Conservation (phyloP, 2,797 vertebrate genomes). For the Xiphophorus birchmanni region DNA sequence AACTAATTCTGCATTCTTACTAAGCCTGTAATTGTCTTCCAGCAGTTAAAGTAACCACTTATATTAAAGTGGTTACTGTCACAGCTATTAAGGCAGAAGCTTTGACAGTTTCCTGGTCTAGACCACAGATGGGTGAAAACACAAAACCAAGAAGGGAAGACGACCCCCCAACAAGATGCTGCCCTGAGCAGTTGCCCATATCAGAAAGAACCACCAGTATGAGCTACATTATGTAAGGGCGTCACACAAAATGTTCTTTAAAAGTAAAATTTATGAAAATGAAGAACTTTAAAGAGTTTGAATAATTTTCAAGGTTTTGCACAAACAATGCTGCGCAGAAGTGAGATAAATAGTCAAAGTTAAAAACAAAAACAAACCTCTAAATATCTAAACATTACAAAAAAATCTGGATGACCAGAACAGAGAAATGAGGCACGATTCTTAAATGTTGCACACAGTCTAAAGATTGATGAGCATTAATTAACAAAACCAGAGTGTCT, state of each 20-base stretch:
- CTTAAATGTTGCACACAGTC: neutral
- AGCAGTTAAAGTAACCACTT: neutral
- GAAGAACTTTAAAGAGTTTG: neutral
- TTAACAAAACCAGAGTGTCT: constrained; percentile 9
- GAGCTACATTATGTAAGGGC: neutral
- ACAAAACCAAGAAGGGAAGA: neutral
- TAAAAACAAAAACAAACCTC: neutral
- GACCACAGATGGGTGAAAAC: neutral
- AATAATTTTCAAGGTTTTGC: neutral
- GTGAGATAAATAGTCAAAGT: neutral
- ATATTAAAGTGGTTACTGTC: neutral
- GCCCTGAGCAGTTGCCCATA: too few relatives aligned
- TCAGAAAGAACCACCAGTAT: neutral
- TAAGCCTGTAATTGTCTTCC: neutral
- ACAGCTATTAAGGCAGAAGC: neutral
- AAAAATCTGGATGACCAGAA: neutral
- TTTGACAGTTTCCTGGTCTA: neutral
- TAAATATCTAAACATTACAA: neutral
- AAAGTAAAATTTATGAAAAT: neutral
- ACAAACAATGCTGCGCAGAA: neutral
- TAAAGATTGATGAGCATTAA: neutral
- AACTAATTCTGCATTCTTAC: neutral
- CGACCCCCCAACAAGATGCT: neutral
- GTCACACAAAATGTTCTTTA: neutral
- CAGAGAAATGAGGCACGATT: neutral